Percentiles rank a stretch among this genome's conserved stretches.
Conservation (phyloP, 2,888 invertebrate species). For the Leucophora obtusa region DNA sequence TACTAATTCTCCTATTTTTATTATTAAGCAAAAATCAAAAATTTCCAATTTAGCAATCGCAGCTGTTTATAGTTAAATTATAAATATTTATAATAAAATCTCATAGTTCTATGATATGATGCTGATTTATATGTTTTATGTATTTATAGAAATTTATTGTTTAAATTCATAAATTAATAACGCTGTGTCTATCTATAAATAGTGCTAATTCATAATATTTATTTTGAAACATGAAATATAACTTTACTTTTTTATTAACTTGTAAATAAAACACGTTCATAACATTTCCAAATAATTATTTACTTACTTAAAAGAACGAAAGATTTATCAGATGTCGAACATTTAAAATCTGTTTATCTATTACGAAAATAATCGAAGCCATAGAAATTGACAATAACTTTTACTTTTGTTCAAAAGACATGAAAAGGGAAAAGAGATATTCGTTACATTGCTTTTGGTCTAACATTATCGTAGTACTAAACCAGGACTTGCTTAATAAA, state of each 20-base stretch:
- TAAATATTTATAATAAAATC: slow-evolving; percentile 5
- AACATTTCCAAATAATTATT: slow-evolving; percentile 51
- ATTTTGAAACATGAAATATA: slow-evolving; percentile 1
- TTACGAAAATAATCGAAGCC: no score
- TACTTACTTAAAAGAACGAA: no score
- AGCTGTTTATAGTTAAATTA: slow-evolving; percentile 25
- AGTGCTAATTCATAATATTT: slow-evolving; percentile 47
- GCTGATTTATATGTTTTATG: slow-evolving; percentile 10
- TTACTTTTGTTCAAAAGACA: no score
- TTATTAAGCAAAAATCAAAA: not conserved
- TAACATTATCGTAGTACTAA: no score
- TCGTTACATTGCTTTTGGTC: no score
- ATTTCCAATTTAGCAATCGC: slow-evolving; percentile 5
- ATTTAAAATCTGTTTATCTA: no score
- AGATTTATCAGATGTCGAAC: no score
- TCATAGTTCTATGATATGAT: slow-evolving; percentile 16
- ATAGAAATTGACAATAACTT: no score
- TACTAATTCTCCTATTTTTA: not conserved
- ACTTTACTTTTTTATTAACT: slow-evolving; percentile 17
- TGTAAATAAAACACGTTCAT: slow-evolving; percentile 56
- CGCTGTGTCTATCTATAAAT: slow-evolving; percentile 56
- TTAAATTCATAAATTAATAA: slow-evolving; percentile 43
- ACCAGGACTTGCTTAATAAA: no score
- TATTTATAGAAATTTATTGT: slow-evolving; percentile 14
- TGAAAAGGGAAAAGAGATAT: no score